phyloP scores from a whole-genome alignment of 23 tunicate species.

The Diplosoma virens region DNA sequence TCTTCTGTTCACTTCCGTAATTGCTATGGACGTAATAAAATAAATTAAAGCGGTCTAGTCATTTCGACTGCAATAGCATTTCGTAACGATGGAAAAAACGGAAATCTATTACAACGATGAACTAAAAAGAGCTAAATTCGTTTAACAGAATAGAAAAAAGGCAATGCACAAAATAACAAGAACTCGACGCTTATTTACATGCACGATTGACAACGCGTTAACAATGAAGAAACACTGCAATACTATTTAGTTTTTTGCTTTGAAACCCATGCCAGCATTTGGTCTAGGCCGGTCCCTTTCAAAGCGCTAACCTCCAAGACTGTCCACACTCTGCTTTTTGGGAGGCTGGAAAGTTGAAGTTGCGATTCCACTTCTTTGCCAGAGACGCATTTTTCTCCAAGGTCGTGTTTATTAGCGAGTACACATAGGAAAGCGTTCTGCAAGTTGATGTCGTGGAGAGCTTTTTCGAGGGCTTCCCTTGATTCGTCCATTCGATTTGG shows the following conservation, averaged over 20 bases:
- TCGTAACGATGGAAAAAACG: too few relatives aligned
- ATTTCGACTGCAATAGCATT: too few relatives aligned
- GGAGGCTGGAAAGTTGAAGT: constrained; percentile 41
- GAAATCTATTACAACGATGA: too few relatives aligned
- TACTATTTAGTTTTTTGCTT: constrained; percentile 29
- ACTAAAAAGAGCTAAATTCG: too few relatives aligned
- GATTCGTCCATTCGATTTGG: constrained; percentile 53
- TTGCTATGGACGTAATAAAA: too few relatives aligned
- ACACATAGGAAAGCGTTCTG: constrained; percentile 65
- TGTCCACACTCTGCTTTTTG: constrained; percentile 54
- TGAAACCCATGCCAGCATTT: constrained; percentile 60
- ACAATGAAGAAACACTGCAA: too few relatives aligned
- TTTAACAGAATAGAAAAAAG: too few relatives aligned
- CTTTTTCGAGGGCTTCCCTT: constrained; percentile 71
- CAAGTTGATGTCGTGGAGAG: constrained; percentile 73
- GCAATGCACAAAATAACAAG: too few relatives aligned
- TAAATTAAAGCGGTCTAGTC: too few relatives aligned
- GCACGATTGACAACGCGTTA: too few relatives aligned
- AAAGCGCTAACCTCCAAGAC: constrained; percentile 65
- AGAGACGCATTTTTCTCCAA: constrained; percentile 50
- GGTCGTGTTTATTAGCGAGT: constrained; percentile 73
- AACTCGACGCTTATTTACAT: too few relatives aligned
- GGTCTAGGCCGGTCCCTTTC: constrained; percentile 70
- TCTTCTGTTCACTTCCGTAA: too few relatives aligned
- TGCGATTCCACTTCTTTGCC: constrained; percentile 36